Evolutionary conservation across 2,797 vertebrate species (phyloP).

Genomic region (Hippopotamyrus pictus): DNA sequence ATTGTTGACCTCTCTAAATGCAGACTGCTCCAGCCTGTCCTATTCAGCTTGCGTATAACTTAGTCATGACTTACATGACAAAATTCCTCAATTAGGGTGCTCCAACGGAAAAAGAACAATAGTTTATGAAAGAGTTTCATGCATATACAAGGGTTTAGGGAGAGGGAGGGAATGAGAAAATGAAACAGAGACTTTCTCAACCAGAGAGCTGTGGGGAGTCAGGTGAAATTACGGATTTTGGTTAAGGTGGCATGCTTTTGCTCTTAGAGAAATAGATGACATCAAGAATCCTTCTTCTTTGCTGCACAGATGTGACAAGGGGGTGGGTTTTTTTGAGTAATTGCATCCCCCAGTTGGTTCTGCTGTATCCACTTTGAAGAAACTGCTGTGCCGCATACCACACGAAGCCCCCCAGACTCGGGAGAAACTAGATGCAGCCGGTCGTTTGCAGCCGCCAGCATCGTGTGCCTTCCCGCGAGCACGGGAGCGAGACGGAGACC

Average conservation of each 20-base stretch:
- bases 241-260: neutral
- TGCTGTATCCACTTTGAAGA: neutral
- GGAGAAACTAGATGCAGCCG: neutral
- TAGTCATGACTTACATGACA: neutral
- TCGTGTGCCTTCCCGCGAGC: neutral
- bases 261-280: neutral
- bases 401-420: neutral
- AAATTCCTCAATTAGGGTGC: neutral
- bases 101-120: neutral
- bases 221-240: neutral
- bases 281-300: neutral
- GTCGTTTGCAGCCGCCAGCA: neutral
- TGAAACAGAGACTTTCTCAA: neutral
- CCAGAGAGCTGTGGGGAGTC: neutral
- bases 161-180: conserved; percentile 36
- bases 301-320: neutral
- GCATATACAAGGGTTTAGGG: neutral
- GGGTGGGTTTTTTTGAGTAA: neutral
- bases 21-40: neutral
- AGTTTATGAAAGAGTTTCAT: conserved; percentile 11
- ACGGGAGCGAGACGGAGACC: neutral
- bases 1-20: neutral
- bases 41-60: neutral
- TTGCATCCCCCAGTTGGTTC: neutral
- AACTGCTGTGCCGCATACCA: neutral